phyloP scores from a whole-genome alignment of 2,888 invertebrate species.

The Polymixis flavicincta region DNA sequence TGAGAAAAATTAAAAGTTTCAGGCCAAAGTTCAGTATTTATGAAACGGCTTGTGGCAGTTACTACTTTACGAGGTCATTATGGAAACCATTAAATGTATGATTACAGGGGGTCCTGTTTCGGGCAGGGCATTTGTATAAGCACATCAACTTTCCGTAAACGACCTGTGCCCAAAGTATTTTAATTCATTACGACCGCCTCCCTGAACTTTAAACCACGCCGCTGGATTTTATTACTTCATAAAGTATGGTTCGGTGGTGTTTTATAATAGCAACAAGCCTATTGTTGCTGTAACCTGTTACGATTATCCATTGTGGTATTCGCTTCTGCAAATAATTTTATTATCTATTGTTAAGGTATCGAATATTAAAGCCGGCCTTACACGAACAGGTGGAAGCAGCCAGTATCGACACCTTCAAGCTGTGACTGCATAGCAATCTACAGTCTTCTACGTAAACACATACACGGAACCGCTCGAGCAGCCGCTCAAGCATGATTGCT shows the following conservation, averaged over 20 bases:
- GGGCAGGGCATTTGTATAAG: constrained; percentile 86
- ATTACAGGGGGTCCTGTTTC: constrained; percentile 84
- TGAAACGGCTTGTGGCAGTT: constrained; percentile 83
- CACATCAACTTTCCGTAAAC: constrained; percentile 87
- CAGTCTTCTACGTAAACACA: too few species aligned
- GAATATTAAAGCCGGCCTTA: neutral
- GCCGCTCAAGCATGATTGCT: too few species aligned
- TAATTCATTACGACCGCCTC: constrained; percentile 79
- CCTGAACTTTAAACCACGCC: constrained; percentile 79
- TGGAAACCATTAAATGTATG: constrained; percentile 88
- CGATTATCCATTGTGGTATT: constrained; percentile 51
- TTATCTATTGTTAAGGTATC: neutral
- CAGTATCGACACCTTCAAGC: too few species aligned
- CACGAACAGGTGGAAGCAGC: too few species aligned
- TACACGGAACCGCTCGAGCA: too few species aligned
- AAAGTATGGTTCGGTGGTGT: constrained; percentile 74
- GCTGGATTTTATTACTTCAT: constrained; percentile 82
- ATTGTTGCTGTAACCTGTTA: constrained; percentile 68
- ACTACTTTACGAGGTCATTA: constrained; percentile 89
- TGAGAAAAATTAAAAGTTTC: constrained; percentile 73
- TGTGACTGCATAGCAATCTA: too few species aligned
- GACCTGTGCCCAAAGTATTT: constrained; percentile 82
- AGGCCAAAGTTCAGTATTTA: constrained; percentile 83
- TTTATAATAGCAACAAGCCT: constrained; percentile 74
- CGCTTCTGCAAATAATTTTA: constrained; percentile 8